Percentiles rank a stretch among this genome's conserved stretches.
Conservation (phyloP, 2,113 vertebrate species). For the Corythoichthys intestinalis region DNA sequence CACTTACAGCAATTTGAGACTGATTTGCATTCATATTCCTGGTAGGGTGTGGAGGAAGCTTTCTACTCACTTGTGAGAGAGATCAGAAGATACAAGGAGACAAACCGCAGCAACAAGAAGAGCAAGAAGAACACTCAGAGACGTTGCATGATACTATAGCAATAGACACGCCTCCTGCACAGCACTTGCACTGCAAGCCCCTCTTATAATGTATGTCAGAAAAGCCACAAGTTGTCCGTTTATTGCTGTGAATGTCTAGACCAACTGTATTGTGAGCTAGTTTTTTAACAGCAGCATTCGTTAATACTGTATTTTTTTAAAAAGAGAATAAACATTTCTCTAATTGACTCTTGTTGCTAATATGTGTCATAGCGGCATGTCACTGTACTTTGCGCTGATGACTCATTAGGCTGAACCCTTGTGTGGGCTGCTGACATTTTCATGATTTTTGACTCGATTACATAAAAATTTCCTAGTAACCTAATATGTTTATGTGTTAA, state of each 20-base stretch:
- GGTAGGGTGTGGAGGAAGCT: conserved; percentile 81
- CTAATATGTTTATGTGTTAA: background rate
- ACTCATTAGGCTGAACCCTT: background rate
- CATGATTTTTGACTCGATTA: background rate
- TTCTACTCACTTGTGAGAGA: conserved; percentile 86
- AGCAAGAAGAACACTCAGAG: conserved; percentile 80
- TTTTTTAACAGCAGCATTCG: conserved; percentile 7
- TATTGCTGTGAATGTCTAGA: conserved; percentile 20
- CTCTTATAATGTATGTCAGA: background rate
- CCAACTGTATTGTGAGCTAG: conserved; percentile 7
- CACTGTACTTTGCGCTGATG: conserved; percentile 28
- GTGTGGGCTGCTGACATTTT: background rate
- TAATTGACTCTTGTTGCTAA: background rate
- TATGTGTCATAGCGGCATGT: conserved; percentile 7
- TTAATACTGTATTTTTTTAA: background rate
- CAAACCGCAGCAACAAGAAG: conserved; percentile 82
- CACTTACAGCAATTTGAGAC: background rate
- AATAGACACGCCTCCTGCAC: conserved; percentile 12
- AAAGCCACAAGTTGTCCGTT: conserved; percentile 8
- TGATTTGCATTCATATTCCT: background rate
- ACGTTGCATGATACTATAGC: conserved; percentile 79
- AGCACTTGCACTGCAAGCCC: conserved; percentile 21
- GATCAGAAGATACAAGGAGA: conserved; percentile 82
- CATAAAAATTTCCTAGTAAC: background rate
- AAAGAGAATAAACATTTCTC: background rate